Conservation (phyloP, 2,797 vertebrate genomes). For the Lithobates sylvaticus region DNA sequence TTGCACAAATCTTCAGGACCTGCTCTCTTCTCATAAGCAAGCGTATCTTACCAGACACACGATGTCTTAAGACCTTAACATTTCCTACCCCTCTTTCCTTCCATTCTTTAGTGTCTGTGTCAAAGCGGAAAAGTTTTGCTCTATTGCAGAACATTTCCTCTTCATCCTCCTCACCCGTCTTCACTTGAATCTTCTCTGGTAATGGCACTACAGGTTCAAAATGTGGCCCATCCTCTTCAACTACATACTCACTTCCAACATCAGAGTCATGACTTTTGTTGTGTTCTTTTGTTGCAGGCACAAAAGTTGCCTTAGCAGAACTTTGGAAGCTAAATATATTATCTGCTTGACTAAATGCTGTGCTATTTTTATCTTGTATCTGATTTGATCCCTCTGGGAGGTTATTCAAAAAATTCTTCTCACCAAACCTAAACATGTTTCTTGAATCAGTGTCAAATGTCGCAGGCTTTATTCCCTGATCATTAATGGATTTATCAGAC, state of each 20-base stretch:
- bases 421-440: slow-evolving; percentile 85
- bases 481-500: slow-evolving; percentile 86
- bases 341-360: slow-evolving; percentile 79
- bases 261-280: slow-evolving; percentile 85
- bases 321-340: slow-evolving; percentile 82
- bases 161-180: slow-evolving; percentile 98
- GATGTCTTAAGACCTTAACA: slow-evolving; percentile 94
- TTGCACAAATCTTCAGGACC: slow-evolving; percentile 97
- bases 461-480: slow-evolving; percentile 77
- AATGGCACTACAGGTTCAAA: slow-evolving; percentile 98
- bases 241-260: slow-evolving; percentile 84
- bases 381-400: slow-evolving; percentile 76
- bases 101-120: slow-evolving; percentile 93
- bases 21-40: slow-evolving; percentile 97
- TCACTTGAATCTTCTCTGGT: slow-evolving; percentile 96
- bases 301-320: slow-evolving; percentile 75
- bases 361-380: slow-evolving; percentile 70
- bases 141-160: slow-evolving; percentile 96
- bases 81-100: slow-evolving; percentile 95
- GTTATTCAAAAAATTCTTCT: slow-evolving; percentile 77
- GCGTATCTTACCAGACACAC: slow-evolving; percentile 91
- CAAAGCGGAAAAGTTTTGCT: slow-evolving; percentile 94
- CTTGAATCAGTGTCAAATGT: slow-evolving; percentile 73
- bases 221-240: slow-evolving; percentile 95
- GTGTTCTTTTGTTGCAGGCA: slow-evolving; percentile 67